Conservation (phyloP, 2,888 invertebrate genomes). For the Acrobasis consociella region DNA sequence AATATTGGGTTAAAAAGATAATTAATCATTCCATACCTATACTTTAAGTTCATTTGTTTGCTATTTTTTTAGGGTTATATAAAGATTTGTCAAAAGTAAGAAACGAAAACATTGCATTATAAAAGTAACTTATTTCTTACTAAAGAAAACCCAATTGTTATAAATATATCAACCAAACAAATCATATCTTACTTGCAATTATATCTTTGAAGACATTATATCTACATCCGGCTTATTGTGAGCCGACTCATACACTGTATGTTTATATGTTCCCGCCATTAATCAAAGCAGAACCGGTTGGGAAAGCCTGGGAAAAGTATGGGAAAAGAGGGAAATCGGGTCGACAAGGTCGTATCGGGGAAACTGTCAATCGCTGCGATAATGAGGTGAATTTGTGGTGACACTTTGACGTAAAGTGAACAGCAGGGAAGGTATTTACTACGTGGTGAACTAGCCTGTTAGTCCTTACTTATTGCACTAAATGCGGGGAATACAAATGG, state of each 20-base stretch:
- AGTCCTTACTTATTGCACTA: no score
- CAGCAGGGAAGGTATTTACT: neutral
- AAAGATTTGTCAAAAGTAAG: no score
- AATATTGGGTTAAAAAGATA: no score
- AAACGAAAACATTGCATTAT: no score
- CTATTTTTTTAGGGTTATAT: no score
- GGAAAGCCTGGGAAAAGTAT: constrained; percentile 39
- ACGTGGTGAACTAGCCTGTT: neutral
- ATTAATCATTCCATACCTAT: no score
- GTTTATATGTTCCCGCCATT: constrained; percentile 24
- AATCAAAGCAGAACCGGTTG: constrained; percentile 31
- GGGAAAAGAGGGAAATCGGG: constrained; percentile 36
- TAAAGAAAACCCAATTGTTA: no score
- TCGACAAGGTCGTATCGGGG: constrained; percentile 25
- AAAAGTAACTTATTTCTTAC: no score
- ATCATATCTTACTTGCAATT: no score
- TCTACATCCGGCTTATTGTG: constrained; percentile 1
- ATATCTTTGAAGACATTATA: neutral
- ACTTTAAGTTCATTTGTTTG: no score
- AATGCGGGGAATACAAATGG: no score
- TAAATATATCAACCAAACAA: no score
- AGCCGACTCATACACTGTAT: neutral
- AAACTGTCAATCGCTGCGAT: constrained; percentile 15
- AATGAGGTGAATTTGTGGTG: constrained; percentile 21
- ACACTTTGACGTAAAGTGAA: constrained; percentile 2